Base-by-base conservation (phyloP, 2,113 vertebrate genomes). In the Engystomops pustulosus region DNA sequence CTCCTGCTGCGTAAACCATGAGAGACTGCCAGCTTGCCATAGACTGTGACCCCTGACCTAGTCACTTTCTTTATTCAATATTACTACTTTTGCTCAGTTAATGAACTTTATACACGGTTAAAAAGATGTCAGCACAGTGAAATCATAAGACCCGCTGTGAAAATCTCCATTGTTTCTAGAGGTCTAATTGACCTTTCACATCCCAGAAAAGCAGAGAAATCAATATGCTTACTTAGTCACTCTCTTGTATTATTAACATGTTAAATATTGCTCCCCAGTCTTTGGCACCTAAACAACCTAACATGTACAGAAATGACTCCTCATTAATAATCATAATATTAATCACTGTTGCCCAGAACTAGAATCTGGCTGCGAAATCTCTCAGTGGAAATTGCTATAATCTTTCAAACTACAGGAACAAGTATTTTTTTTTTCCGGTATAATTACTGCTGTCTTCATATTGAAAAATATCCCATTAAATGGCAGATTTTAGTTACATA, bases 351-450 rank as follows among this genome's bases (percentile, higher is more conserved):
- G 94, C 96, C 95, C 93, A 93, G 94, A 95, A 98, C 93, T 93
- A 95, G 96, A 96, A 94, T 95, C 97, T 97, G 93, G 94, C 97
- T 96, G 96, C 78, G 93, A 97, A 98, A 95, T 97, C 96, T 96
- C 96, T 95, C 91, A 91, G 97, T 97, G 94, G 96, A 99, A 97
- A 98, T 98, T 96, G 95, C 95, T 96, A 93, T 97, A 98, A 98
- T 98, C 94, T 94, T 96, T 95, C 94, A 96, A 97, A 96, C 95
- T 96, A 95, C 93, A 88, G 95, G 95, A 95, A 95, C 85, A 93
- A 95, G 93, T 95, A 95, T 95, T 97, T 96, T 96, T 97, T 96
- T 96, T 97, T 93, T 94, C 92, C 71, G 67, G 91, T 91, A 93
- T 97, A 98, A 98, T 98, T 98, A 97, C 95, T 96, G 92, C 94